Conservation (phyloP, 2,113 vertebrate genomes). For the Daphoenositta chrysoptera region DNA sequence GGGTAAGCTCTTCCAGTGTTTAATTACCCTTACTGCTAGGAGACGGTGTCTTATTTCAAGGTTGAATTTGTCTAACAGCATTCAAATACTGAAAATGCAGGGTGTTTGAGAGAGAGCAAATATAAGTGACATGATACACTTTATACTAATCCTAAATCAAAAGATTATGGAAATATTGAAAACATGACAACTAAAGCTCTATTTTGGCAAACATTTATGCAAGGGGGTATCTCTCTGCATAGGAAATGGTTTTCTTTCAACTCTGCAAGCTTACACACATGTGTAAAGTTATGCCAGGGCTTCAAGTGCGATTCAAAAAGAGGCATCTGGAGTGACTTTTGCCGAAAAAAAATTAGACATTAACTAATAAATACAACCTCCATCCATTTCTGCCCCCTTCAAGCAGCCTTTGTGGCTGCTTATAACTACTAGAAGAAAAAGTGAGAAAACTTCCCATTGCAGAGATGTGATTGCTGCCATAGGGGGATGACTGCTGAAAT, state of each 20-base stretch:
- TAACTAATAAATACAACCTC: background rate
- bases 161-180: constrained; percentile 56
- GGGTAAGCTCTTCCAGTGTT: constrained; percentile 26
- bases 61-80: constrained; percentile 52
- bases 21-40: constrained; percentile 50
- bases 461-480: background rate
- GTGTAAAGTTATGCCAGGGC: background rate
- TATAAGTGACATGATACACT: constrained; percentile 49
- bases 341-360: background rate
- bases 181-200: constrained; percentile 42
- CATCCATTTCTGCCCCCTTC: background rate
- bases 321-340: background rate
- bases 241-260: constrained; percentile 10
- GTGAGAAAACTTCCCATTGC: background rate
- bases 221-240: background rate
- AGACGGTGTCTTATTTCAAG: constrained; percentile 52
- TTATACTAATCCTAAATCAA: constrained; percentile 64
- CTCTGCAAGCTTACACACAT: background rate
- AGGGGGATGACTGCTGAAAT: constrained; percentile 40
- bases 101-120: constrained; percentile 33
- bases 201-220: constrained; percentile 30
- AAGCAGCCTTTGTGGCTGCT: background rate
- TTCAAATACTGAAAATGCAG: constrained; percentile 14
- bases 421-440: background rate
- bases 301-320: background rate